Percentiles rank a stretch among this genome's conserved stretches.
phyloP scores from a whole-genome alignment of 2,888 invertebrate genomes.

The Colostygia pectinataria region DNA sequence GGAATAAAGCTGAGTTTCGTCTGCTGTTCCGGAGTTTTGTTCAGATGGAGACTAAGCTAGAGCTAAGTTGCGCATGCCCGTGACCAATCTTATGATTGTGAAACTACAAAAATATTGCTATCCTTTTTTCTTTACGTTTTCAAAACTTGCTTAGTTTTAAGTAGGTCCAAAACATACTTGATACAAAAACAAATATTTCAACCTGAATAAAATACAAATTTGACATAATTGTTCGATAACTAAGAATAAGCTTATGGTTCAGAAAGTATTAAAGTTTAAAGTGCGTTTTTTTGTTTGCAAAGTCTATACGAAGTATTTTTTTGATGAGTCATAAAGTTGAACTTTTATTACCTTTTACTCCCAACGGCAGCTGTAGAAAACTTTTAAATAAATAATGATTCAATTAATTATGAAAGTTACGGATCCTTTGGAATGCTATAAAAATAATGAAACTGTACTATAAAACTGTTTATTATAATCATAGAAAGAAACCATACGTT shows the following conservation, averaged over 20 bases:
- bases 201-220: slow-evolving; percentile 21
- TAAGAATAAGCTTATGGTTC: slow-evolving; percentile 18
- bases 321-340: slow-evolving; percentile 48
- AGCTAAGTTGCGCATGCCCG: slow-evolving; percentile 72
- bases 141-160: neutral
- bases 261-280: slow-evolving; percentile 27
- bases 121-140: slow-evolving; percentile 67
- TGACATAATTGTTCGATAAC: slow-evolving; percentile 13
- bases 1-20: slow-evolving; percentile 51
- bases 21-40: slow-evolving; percentile 41
- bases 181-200: slow-evolving; percentile 4
- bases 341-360: slow-evolving; percentile 31
- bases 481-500: no score
- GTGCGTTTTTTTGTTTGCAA: slow-evolving; percentile 29
- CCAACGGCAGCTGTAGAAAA: slow-evolving; percentile 37
- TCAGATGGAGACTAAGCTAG: slow-evolving; percentile 53
- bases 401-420: slow-evolving; percentile 36
- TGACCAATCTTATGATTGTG: slow-evolving; percentile 61
- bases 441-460: neutral
- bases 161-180: no score
- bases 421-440: slow-evolving; percentile 12
- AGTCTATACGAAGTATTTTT: slow-evolving; percentile 35
- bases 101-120: slow-evolving; percentile 71
- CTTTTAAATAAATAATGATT: slow-evolving; percentile 47
- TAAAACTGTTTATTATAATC: no score